Percentiles rank a stretch among this genome's conserved stretches.
These are phyloP conservation scores for Cynaeus angustus DNA, from an alignment of 2,888 invertebrate genomes.

Conservation along the genomic window DNA sequence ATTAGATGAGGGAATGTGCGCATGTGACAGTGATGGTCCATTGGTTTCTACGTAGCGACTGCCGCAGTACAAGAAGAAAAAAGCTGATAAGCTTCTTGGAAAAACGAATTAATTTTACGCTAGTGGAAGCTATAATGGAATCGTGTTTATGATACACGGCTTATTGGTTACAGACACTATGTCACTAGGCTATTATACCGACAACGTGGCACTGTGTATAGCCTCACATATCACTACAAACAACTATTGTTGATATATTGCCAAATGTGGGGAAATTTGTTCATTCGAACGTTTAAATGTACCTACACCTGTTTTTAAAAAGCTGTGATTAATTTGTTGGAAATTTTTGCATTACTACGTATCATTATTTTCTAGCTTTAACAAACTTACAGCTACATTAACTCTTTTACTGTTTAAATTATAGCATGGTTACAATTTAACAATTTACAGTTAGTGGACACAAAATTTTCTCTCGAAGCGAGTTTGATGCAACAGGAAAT, in stretches of 20 bases:
- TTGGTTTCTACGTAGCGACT: background rate
- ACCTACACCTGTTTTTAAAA: too few species aligned
- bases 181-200: background rate
- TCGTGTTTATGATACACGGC: conserved; percentile 1
- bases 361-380: too few species aligned
- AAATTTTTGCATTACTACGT: too few species aligned
- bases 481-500: background rate
- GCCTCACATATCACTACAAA: background rate
- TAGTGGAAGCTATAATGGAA: conserved; percentile 2
- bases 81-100: background rate
- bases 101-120: background rate
- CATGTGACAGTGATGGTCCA: conserved; percentile 15
- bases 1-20: conserved; percentile 30
- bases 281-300: too few species aligned
- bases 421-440: background rate
- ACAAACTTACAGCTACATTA: too few species aligned
- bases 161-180: conserved; percentile 2
- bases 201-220: background rate
- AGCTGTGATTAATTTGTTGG: too few species aligned
- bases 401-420: too few species aligned
- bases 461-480: background rate
- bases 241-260: too few species aligned
- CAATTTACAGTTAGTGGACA: background rate
- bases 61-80: conserved; percentile 1
- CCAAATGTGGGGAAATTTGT: too few species aligned